Evolutionary conservation across 1,140 invertebrate genomes (phyloP), one percentile per base, ranked within the genome.

Genomic region (Aphis gossypii): DNA sequence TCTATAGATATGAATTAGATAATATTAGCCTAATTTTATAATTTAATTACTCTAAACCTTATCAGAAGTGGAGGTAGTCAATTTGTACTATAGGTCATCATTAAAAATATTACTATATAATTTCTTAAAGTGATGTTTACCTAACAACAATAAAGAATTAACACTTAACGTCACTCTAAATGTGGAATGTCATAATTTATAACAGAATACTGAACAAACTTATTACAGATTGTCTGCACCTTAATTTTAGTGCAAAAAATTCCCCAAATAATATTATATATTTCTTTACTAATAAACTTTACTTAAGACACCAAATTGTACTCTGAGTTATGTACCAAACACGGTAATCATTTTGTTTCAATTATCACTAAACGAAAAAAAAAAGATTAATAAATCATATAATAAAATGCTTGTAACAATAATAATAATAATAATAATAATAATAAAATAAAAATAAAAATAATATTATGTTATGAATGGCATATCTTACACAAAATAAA

Each of bases 231-330:
- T 93, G 92, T 93, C 92, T 86, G 82, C 48, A 93, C 48, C 54
- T 84, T 41, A 93, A 44, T 93, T 76, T 54, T 93, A 86, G 82
- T 93, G 92, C 92, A 93, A 93, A 93, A 93, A 93, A 93, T 93
- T 93, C 92, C 92, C 82, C 92, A 93, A 86, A 84, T 84, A 93
- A 86, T 56, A 86, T 92, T 1, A 93, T 56, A 83, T n/a, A 84
- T 93, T 56, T 93, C 23, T 41, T 93, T 93, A 86, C 82, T 93
- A 93, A 93, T 54, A 93, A 92, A 84, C 76, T 83, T 83, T 93
- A 93, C 92, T 93, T 93, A 93, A 93, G 92, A 93, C 92, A 93
- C 92, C 92, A 93, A 93, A 93, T 93, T 93, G 92, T 93, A 93
- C 92, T 93, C 56, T 93, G 76, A 93, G 92, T 93, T 93, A 93